phyloP scores from a whole-genome alignment of 2,888 invertebrate species.

The Amiota communis region DNA sequence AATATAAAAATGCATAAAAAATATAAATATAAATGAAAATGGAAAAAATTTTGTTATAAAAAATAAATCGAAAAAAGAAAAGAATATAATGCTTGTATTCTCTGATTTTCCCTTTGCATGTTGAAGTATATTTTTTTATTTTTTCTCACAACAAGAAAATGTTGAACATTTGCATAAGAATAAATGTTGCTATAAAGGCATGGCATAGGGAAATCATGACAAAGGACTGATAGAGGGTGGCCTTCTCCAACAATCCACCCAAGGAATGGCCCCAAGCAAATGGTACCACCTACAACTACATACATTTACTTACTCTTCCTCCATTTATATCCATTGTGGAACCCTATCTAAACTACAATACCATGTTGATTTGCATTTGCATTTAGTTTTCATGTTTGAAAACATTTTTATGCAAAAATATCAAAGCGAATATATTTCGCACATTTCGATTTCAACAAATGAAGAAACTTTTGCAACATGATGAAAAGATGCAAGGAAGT shows the following conservation, averaged over 20 bases:
- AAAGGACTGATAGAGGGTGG: background rate
- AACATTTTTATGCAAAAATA: constrained; percentile 21
- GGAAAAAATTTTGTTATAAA: background rate
- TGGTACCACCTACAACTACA: background rate
- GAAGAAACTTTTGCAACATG: background rate
- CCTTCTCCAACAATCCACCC: background rate
- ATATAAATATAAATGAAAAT: background rate
- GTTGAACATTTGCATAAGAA: constrained; percentile 20
- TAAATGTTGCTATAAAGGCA: background rate
- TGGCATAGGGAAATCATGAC: background rate
- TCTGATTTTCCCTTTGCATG: background rate
- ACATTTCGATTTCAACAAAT: background rate
- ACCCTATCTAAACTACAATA: background rate
- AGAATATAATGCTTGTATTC: background rate
- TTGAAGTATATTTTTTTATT: background rate
- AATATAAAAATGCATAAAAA: background rate
- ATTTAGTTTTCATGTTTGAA: constrained; percentile 13
- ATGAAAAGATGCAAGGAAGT: too few relatives aligned
- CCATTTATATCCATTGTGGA: too few relatives aligned
- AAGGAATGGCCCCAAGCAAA: background rate
- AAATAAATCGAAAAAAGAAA: constrained; percentile 6
- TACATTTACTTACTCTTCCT: background rate
- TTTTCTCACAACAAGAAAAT: constrained; percentile 1
- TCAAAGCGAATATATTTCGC: constrained; percentile 10
- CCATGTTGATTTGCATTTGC: constrained; percentile 9